Conservation (phyloP, 2,797 vertebrate genomes). For the Cichlasoma orientale region DNA sequence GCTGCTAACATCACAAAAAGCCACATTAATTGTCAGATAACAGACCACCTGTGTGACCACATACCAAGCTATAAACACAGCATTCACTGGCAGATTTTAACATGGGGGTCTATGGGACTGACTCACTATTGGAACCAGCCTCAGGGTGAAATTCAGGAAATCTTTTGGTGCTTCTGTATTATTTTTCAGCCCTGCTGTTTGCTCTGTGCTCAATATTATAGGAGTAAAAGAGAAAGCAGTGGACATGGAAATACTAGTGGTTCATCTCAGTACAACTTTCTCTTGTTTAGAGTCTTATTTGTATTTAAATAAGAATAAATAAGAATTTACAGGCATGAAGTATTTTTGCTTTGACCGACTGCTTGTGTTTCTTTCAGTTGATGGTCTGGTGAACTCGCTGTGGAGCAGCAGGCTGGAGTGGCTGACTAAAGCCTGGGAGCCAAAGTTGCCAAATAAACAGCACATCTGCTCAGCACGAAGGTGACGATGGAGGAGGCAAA, state of each 20-base stretch:
- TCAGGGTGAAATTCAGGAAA: neutral
- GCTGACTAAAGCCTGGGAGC: conserved; percentile 52
- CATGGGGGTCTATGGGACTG: neutral
- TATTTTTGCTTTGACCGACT: neutral
- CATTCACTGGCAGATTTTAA: neutral
- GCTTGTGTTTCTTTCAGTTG: conserved; percentile 59
- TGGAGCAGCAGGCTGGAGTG: conserved; percentile 57
- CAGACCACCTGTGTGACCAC: neutral
- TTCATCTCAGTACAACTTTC: no score
- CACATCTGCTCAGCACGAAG: conserved; percentile 58
- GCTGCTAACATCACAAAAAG: neutral
- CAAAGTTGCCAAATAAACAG: conserved; percentile 48
- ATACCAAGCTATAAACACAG: neutral
- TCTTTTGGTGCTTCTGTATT: neutral
- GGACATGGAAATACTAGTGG: neutral
- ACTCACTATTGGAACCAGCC: neutral
- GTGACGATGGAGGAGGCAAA: conserved; percentile 35
- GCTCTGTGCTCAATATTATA: neutral
- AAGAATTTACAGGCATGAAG: no score
- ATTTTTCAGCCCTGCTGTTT: neutral
- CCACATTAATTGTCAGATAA: neutral
- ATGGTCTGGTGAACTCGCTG: conserved; percentile 68
- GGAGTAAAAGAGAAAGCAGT: neutral
- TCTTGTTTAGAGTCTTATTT: neutral
- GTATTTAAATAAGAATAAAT: neutral